These are phyloP conservation scores for Micropoecilia bifurca DNA, from an alignment of 2,797 vertebrate species.

Conservation along the genomic window DNA sequence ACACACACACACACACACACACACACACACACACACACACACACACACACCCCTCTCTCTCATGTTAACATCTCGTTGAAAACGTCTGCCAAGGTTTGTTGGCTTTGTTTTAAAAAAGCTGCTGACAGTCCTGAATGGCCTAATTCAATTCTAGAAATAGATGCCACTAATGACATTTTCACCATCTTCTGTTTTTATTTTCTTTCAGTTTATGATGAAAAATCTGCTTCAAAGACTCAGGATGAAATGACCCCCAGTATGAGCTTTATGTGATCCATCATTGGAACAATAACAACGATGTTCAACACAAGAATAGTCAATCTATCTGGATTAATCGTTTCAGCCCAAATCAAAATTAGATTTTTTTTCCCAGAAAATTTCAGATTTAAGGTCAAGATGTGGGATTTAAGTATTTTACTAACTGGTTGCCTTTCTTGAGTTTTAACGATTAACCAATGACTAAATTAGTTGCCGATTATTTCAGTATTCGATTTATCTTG, in stretches of 20 bases:
- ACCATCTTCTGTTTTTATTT: slow-evolving; percentile 15
- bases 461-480: too few relatives aligned
- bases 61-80: slow-evolving; percentile 35
- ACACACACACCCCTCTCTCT: slow-evolving; percentile 5
- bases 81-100: slow-evolving; percentile 40
- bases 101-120: slow-evolving; percentile 42
- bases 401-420: neutral
- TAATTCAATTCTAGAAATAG: slow-evolving; percentile 44
- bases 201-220: neutral
- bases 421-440: too few relatives aligned
- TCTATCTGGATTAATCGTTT: too few relatives aligned
- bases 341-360: too few relatives aligned
- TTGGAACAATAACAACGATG: neutral
- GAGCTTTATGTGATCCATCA: neutral
- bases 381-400: neutral
- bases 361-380: neutral
- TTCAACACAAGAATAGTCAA: too few relatives aligned
- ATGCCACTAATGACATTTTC: slow-evolving; percentile 25
- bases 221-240: neutral
- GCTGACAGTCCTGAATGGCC: slow-evolving; percentile 43
- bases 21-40: too few relatives aligned
- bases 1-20: slow-evolving; percentile 13
- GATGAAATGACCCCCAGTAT: neutral
- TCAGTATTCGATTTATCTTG: too few relatives aligned
- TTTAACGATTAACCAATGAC: too few relatives aligned